Conservation (phyloP, 2,797 vertebrate species). For the Xiphophorus birchmanni region DNA sequence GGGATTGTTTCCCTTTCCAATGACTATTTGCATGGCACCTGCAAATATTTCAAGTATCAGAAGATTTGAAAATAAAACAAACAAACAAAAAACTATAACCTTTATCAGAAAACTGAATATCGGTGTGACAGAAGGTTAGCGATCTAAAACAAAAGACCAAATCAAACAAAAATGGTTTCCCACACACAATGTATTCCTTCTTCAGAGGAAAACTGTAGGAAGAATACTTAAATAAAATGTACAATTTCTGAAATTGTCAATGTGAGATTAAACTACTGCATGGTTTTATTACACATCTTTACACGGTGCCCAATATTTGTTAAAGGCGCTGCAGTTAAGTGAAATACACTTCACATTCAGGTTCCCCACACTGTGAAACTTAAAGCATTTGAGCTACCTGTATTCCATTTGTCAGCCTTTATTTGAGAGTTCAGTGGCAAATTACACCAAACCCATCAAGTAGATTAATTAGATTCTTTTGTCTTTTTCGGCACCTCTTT, state of each 20-base stretch:
- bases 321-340: neutral
- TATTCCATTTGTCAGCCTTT: slow-evolving; percentile 20
- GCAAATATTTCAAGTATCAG: neutral
- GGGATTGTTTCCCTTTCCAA: neutral
- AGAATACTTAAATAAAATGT: neutral
- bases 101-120: neutral
- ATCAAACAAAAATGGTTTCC: neutral
- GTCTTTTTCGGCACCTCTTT: slow-evolving; percentile 21
- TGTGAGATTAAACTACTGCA: neutral
- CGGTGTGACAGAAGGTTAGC: neutral
- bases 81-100: neutral
- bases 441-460: slow-evolving; percentile 3
- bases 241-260: neutral
- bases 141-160: neutral
- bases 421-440: slow-evolving; percentile 17
- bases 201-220: neutral
- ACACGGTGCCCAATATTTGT: neutral
- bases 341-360: neutral
- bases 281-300: neutral
- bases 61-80: neutral
- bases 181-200: neutral
- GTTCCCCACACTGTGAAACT: neutral
- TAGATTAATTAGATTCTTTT: slow-evolving; percentile 39
- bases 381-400: neutral
- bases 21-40: neutral